Percentiles rank a stretch among this genome's conserved stretches.
phyloP scores from a whole-genome alignment of 2,797 vertebrate species.

The Phylloscopus collybita region DNA sequence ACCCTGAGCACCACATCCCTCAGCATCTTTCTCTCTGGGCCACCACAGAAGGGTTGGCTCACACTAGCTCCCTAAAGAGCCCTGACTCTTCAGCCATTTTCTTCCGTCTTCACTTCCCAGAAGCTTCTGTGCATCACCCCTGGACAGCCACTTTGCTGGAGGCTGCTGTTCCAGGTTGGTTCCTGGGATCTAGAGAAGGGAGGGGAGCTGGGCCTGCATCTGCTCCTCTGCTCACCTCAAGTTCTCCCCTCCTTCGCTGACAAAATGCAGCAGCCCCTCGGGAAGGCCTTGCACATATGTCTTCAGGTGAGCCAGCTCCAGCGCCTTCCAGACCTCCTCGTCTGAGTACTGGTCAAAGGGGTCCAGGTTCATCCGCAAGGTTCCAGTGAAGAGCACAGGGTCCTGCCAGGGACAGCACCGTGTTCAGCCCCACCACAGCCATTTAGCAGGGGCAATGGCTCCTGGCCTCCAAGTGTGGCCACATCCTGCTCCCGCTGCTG shows the following conservation, averaged over 20 bases:
- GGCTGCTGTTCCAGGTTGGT: background rate
- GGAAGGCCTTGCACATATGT: constrained; percentile 77
- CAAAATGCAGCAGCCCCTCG: constrained; percentile 80
- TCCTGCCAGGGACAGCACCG: constrained; percentile 76
- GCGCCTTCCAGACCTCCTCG: constrained; percentile 87
- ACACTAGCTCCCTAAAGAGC: background rate
- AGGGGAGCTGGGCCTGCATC: background rate
- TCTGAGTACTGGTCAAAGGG: constrained; percentile 89
- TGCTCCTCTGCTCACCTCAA: constrained; percentile 79
- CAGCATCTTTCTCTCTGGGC: background rate
- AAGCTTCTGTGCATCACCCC: background rate
- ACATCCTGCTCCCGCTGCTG: background rate
- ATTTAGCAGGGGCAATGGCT: background rate
- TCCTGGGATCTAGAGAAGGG: background rate
- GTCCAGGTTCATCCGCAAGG: constrained; percentile 93
- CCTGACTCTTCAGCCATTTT: background rate
- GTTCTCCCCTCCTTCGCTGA: constrained; percentile 93
- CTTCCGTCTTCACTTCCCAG: background rate
- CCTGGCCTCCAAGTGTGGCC: too few species aligned
- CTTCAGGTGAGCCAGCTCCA: constrained; percentile 93
- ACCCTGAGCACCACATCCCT: fast-evolving
- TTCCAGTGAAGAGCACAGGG: constrained; percentile 92
- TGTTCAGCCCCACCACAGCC: background rate
- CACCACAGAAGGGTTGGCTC: background rate
- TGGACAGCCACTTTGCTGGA: background rate